Evolutionary conservation across 1,140 invertebrate genomes (phyloP).

Genomic region (Pararge aegeria): DNA sequence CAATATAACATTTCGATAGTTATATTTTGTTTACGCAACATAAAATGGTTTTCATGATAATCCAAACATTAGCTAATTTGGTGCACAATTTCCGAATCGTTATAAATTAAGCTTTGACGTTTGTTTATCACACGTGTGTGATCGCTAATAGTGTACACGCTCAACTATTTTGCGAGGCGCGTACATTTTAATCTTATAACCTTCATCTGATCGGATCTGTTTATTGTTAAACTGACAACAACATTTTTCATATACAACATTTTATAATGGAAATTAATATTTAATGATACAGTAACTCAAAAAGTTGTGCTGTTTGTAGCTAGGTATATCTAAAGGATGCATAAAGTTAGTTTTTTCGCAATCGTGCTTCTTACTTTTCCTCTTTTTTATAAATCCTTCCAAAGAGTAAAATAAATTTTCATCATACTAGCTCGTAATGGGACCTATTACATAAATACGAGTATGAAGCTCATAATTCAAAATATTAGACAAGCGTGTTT

Average conservation of each 20-base stretch:
- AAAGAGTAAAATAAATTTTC: too few relatives aligned
- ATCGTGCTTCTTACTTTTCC: too few relatives aligned
- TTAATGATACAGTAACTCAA: too few relatives aligned
- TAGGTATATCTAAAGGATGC: too few relatives aligned
- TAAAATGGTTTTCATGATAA: not conserved
- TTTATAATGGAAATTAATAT: not conserved
- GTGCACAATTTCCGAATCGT: not conserved
- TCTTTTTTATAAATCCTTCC: too few relatives aligned
- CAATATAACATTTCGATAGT: too few relatives aligned
- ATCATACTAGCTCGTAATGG: too few relatives aligned
- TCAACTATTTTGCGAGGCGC: not conserved
- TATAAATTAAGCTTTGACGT: not conserved
- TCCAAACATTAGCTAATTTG: not conserved
- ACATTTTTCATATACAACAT: not conserved
- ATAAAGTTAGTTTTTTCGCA: too few relatives aligned
- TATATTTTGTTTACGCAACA: not conserved
- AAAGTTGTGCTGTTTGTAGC: too few relatives aligned
- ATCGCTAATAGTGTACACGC: not conserved
- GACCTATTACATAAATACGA: too few relatives aligned
- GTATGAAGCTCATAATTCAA: too few relatives aligned
- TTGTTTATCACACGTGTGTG: conserved; percentile 2
- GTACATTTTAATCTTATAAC: conserved; percentile 4
- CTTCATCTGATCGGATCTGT: not conserved
- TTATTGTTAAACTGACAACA: not conserved
- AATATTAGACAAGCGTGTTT: too few relatives aligned